Conservation (phyloP, 2,888 invertebrate genomes). For the Trisateles emortualis region DNA sequence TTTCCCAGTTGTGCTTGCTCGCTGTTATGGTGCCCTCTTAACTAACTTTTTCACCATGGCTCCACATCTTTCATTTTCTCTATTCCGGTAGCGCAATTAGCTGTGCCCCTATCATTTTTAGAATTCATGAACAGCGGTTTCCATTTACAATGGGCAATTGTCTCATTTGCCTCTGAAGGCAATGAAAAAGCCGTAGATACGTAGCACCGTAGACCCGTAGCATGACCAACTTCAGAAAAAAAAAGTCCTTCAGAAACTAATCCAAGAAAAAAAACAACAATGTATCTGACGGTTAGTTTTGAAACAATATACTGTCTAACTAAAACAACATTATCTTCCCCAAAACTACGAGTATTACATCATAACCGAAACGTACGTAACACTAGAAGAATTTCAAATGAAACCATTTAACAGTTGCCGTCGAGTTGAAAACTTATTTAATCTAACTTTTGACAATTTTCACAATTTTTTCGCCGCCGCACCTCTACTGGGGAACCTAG, state of each 20-base stretch:
- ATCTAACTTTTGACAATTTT: conserved; percentile 72
- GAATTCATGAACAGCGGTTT: too few species aligned
- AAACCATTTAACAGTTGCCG: conserved; percentile 51
- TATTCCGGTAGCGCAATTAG: too few species aligned
- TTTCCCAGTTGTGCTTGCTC: too few species aligned
- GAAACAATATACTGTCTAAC: neutral
- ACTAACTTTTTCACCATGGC: too few species aligned
- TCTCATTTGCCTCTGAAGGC: too few species aligned
- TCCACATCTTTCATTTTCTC: too few species aligned
- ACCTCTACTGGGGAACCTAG: conserved; percentile 27
- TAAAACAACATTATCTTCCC: neutral
- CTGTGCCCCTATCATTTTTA: too few species aligned
- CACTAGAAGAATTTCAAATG: conserved; percentile 50
- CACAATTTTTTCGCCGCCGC: conserved; percentile 49
- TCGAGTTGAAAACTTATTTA: conserved; percentile 65
- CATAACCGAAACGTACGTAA: conserved; percentile 26
- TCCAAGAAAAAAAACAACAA: neutral
- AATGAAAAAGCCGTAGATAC: neutral
- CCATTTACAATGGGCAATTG: too few species aligned
- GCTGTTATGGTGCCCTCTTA: too few species aligned
- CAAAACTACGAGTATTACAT: conserved; percentile 31
- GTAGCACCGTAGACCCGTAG: neutral
- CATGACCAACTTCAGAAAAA: neutral
- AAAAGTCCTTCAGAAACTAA: too few species aligned
- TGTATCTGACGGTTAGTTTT: neutral